Evolutionary conservation across 1,140 invertebrate genomes (phyloP).

Genomic region (Elymnias hypermnestra): DNA sequence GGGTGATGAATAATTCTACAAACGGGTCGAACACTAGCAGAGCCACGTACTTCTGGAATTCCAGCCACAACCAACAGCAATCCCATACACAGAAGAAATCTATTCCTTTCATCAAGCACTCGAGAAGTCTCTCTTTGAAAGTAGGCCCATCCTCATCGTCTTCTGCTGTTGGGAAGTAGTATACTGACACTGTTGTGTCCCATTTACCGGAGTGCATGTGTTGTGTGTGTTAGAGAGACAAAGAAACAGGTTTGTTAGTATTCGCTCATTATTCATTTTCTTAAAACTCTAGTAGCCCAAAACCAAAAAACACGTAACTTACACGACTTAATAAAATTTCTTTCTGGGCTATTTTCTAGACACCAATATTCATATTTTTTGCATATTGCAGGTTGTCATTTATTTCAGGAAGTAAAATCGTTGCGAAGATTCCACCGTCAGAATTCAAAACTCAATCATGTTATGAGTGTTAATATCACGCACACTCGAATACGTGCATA

Average conservation of each 20-base stretch:
- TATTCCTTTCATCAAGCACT: conserved; percentile 85
- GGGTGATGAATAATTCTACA: conserved; percentile 97
- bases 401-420: conserved; percentile 25
- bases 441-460: too few species aligned
- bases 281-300: conserved; percentile 34
- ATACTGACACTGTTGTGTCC: conserved; percentile 87
- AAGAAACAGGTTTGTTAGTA: conserved; percentile 72
- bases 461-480: conserved; percentile 8
- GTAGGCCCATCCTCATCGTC: conserved; percentile 94
- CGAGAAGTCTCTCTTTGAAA: conserved; percentile 89
- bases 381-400: conserved; percentile 64
- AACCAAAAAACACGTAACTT: conserved; percentile 4
- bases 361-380: conserved; percentile 74
- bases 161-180: conserved; percentile 93
- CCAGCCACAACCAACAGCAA: conserved; percentile 94
- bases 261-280: conserved; percentile 68
- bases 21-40: conserved; percentile 98
- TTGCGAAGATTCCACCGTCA: too few species aligned
- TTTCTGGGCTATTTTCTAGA: conserved; percentile 14
- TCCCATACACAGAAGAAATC: conserved; percentile 98
- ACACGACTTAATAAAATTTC: conserved; percentile 6
- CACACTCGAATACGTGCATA: conserved; percentile 18
- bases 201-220: conserved; percentile 63
- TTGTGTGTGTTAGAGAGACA: conserved; percentile 58
- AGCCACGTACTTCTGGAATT: conserved; percentile 92